A percentile compares a stretch with the other conserved stretches of the same genome.
Conservation (phyloP, 1,140 invertebrate genomes). For the Delia radicum region DNA sequence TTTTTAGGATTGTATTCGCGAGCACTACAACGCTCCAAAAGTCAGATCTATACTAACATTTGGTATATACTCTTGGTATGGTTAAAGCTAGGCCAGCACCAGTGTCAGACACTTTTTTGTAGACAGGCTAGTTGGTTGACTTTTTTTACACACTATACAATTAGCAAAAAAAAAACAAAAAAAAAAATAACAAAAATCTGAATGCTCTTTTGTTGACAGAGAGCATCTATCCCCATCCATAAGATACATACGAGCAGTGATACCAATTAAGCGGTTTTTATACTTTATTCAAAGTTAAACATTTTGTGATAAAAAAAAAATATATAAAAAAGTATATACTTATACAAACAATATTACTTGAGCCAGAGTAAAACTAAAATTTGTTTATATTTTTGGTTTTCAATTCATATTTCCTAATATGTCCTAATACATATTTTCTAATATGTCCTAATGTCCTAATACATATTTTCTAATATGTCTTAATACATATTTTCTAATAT, state of each 20-base stretch:
- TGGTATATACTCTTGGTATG: background rate
- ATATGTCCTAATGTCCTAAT: too few relatives aligned
- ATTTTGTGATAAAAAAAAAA: too few relatives aligned
- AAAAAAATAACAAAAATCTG: background rate
- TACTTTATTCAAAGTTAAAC: too few relatives aligned
- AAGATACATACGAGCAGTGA: background rate
- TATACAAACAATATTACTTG: too few relatives aligned
- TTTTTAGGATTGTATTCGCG: background rate
- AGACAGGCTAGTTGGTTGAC: background rate
- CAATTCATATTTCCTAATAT: too few relatives aligned
- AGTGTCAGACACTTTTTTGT: background rate
- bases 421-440: too few relatives aligned
- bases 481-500: too few relatives aligned
- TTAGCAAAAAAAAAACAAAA: background rate
- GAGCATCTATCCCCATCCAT: background rate
- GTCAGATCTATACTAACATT: slow-evolving; percentile 17
- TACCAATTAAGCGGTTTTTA: too few relatives aligned
- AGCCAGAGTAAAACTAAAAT: too few relatives aligned
- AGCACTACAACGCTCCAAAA: slow-evolving; percentile 15
- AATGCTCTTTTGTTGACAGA: background rate
- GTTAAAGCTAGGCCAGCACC: background rate
- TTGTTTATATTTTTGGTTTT: too few relatives aligned
- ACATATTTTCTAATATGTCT: too few relatives aligned
- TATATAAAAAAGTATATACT: too few relatives aligned
- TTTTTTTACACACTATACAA: background rate